These are phyloP conservation scores for Yasuhikotakia modesta DNA, from an alignment of 2,797 vertebrate genomes.

Conservation along the genomic window DNA sequence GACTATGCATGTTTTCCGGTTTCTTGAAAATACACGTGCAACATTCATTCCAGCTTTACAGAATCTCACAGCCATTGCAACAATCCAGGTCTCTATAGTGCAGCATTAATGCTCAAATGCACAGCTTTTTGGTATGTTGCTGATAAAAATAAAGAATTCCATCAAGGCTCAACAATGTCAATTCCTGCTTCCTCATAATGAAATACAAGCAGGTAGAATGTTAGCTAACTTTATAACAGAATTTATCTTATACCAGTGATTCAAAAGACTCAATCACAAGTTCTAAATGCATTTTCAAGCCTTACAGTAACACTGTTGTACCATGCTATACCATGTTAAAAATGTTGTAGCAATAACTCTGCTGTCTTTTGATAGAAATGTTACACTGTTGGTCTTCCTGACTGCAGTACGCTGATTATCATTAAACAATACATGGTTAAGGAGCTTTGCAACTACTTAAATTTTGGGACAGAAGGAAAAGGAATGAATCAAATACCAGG, in stretches of 20 bases:
- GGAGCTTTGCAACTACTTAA: neutral
- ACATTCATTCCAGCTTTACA: neutral
- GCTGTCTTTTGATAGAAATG: conserved; percentile 20
- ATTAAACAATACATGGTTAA: conserved; percentile 18
- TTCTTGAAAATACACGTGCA: neutral
- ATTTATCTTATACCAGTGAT: neutral
- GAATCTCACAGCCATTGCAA: neutral
- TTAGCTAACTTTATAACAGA: neutral
- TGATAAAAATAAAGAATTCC: neutral
- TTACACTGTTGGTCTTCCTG: neutral
- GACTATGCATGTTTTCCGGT: neutral
- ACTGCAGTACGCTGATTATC: neutral
- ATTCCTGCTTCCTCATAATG: conserved; percentile 1
- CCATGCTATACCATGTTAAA: conserved; percentile 27
- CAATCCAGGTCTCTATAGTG: neutral
- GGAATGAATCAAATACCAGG: neutral
- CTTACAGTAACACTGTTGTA: conserved; percentile 18
- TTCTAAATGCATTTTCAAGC: conserved; percentile 6
- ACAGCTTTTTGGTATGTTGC: neutral
- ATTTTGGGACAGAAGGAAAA: neutral
- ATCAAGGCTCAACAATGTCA: neutral
- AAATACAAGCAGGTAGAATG: conserved; percentile 7
- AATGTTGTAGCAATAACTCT: conserved; percentile 21
- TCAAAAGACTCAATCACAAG: neutral
- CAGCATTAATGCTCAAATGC: neutral